A percentile compares a stretch with the other conserved stretches of the same genome.
phyloP scores from a whole-genome alignment of 2,797 vertebrate species.

The Hemitrygon akajei region DNA sequence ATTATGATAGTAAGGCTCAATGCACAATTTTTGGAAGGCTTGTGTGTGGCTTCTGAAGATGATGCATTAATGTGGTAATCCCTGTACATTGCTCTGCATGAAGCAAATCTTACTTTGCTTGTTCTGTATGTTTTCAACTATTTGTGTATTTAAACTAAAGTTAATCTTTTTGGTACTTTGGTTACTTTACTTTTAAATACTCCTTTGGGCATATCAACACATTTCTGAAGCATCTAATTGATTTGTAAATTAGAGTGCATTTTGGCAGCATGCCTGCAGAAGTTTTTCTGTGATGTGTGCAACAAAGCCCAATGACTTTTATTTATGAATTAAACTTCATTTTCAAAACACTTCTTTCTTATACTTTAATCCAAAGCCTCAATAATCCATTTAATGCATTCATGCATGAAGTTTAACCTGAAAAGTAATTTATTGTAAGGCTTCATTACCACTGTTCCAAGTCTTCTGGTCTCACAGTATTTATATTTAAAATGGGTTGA shows the following conservation, averaged over 20 bases:
- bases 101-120: neutral
- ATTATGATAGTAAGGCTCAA: neutral
- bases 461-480: neutral
- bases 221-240: neutral
- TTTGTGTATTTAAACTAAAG: neutral
- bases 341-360: neutral
- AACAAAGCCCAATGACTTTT: neutral
- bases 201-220: neutral
- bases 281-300: neutral
- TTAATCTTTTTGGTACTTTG: neutral
- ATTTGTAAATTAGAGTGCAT: neutral
- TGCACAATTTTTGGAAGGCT: conserved; percentile 8
- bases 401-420: conserved; percentile 1
- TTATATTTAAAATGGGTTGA: neutral
- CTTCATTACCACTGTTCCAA: no score
- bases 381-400: neutral
- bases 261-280: neutral
- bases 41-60: neutral
- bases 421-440: neutral
- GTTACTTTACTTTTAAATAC: neutral
- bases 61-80: neutral
- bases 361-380: neutral
- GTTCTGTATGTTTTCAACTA: neutral
- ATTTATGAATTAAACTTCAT: neutral
- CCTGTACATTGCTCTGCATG: neutral